These are phyloP conservation scores for Sebastes schlegelii DNA, from an alignment of 2,113 vertebrate species.

Conservation along the genomic window DNA sequence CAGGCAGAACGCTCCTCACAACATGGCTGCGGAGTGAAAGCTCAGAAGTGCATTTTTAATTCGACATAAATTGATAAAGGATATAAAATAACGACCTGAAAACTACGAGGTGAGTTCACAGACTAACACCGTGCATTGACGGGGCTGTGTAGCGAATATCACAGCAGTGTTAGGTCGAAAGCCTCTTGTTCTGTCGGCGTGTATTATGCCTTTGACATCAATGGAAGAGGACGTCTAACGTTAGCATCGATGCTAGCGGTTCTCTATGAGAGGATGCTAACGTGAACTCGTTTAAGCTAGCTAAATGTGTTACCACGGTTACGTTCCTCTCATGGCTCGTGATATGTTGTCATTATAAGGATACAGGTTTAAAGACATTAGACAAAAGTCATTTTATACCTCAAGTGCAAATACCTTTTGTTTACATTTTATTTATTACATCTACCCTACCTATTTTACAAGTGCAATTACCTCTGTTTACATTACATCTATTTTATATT, in stretches of 20 bases:
- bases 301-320: neutral
- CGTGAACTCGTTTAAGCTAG: neutral
- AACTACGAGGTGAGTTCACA: constrained; percentile 35
- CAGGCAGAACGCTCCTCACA: constrained; percentile 41
- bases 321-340: neutral
- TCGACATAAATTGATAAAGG: neutral
- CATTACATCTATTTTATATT: too few relatives aligned
- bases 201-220: constrained; percentile 51
- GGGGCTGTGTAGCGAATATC: neutral
- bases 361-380: neutral
- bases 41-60: constrained; percentile 1
- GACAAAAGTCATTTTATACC: neutral
- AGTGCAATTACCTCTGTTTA: too few relatives aligned
- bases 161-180: neutral
- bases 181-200: constrained; percentile 26
- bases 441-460: too few relatives aligned
- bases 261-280: neutral
- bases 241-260: neutral
- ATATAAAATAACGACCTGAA: neutral
- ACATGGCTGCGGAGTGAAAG: constrained; percentile 74
- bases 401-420: too few relatives aligned
- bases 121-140: neutral
- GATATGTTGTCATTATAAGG: neutral
- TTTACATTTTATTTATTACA: too few relatives aligned
- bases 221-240: constrained; percentile 27